A percentile compares a stretch with the other conserved stretches of the same genome.
These are phyloP conservation scores for Dromius quadrimaculatus DNA, from an alignment of 2,888 invertebrate genomes.

Conservation along the genomic window DNA sequence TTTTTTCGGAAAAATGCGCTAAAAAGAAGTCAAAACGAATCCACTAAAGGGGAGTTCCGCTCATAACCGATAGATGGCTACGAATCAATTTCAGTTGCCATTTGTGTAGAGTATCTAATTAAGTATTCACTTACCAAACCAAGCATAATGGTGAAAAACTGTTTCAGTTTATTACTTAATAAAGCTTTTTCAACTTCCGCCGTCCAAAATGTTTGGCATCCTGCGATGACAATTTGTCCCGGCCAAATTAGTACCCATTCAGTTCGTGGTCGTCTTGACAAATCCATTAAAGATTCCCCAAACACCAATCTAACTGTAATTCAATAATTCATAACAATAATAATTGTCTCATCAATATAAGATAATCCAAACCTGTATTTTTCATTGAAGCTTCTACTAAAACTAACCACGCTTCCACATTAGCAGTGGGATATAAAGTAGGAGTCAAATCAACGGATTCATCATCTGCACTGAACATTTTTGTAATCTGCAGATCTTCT, in stretches of 20 bases:
- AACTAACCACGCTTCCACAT: slow-evolving; percentile 82
- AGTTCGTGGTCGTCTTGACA: slow-evolving; percentile 66
- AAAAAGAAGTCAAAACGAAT: no score
- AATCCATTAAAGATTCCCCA: slow-evolving; percentile 66
- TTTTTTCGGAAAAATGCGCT: no score
- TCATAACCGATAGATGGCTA: no score
- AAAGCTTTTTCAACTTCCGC: slow-evolving; percentile 77
- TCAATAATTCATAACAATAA: background rate
- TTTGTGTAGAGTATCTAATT: no score
- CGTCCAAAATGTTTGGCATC: slow-evolving; percentile 82
- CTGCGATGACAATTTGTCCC: slow-evolving; percentile 83
- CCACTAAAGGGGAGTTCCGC: no score
- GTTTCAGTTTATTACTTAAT: slow-evolving; percentile 66
- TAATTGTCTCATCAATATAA: background rate
- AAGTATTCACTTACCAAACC: slow-evolving; percentile 68
- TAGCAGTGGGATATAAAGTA: slow-evolving; percentile 76
- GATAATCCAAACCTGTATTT: slow-evolving; percentile 68
- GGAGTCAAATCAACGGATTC: slow-evolving; percentile 78
- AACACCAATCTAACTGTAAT: slow-evolving; percentile 66
- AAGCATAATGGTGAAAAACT: slow-evolving; percentile 70
- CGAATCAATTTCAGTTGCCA: no score
- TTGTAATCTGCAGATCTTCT: slow-evolving; percentile 75
- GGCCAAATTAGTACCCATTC: slow-evolving; percentile 84
- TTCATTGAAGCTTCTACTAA: slow-evolving; percentile 78
- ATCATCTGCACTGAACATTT: slow-evolving; percentile 83